These are phyloP conservation scores for Teinopalpus imperialis DNA, from an alignment of 2,888 invertebrate species.

Conservation along the genomic window DNA sequence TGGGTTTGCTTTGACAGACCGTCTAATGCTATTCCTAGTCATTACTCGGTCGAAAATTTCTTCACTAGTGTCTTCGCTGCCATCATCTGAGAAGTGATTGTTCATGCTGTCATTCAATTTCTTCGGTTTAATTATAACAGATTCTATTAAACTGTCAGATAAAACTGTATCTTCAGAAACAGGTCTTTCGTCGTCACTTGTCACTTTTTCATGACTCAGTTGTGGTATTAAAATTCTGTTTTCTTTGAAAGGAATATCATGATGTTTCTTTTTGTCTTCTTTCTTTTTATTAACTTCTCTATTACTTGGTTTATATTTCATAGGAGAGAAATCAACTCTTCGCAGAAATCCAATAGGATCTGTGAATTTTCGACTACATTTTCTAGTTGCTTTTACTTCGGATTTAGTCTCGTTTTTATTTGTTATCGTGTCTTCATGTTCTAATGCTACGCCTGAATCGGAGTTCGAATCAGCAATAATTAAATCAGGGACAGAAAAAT, in stretches of 20 bases:
- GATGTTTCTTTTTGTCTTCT: constrained; percentile 61
- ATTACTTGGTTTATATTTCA: constrained; percentile 69
- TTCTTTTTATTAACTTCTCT: constrained; percentile 60
- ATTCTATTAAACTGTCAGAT: constrained; percentile 56
- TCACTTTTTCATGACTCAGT: constrained; percentile 55
- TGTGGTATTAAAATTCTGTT: constrained; percentile 51
- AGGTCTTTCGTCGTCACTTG: constrained; percentile 63
- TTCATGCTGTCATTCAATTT: constrained; percentile 75
- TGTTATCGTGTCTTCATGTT: constrained; percentile 54
- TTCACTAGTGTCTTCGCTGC: constrained; percentile 76
- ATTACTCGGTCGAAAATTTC: constrained; percentile 74
- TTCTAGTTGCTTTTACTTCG: constrained; percentile 60
- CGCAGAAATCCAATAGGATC: constrained; percentile 73
- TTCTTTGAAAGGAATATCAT: constrained; percentile 55
- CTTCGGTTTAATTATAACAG: constrained; percentile 58
- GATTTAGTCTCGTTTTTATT: constrained; percentile 49
- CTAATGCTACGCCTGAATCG: constrained; percentile 71
- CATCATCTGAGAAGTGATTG: constrained; percentile 75
- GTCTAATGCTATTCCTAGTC: constrained; percentile 69
- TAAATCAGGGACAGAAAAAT: constrained; percentile 58
- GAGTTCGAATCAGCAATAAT: constrained; percentile 69
- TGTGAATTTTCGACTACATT: constrained; percentile 69
- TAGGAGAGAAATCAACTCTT: constrained; percentile 74
- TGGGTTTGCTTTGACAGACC: constrained; percentile 75
- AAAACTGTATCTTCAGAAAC: constrained; percentile 51